A percentile compares a stretch with the other conserved stretches of the same genome.
These are phyloP conservation scores for Stomatorhinus walkeri DNA, from an alignment of 2,797 vertebrate species.

Conservation along the genomic window DNA sequence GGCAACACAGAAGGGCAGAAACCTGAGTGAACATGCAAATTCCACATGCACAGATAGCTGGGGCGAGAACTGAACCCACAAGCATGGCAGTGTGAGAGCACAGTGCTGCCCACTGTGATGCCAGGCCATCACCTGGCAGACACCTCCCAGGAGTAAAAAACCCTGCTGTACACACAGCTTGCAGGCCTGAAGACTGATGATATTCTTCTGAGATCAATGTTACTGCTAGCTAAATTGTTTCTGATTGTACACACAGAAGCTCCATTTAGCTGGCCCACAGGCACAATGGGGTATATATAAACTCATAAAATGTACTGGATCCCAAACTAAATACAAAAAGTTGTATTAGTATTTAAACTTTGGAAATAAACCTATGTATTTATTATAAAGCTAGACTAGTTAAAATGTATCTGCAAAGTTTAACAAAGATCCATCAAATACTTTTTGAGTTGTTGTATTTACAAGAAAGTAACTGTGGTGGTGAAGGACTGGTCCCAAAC, in stretches of 20 bases:
- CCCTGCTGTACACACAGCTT: neutral
- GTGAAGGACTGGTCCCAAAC: neutral
- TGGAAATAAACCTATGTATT: neutral
- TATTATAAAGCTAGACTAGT: neutral
- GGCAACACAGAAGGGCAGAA: neutral
- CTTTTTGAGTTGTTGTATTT: neutral
- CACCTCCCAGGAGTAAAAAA: neutral
- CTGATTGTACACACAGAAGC: neutral
- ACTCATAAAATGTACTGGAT: neutral
- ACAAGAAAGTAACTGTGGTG: neutral
- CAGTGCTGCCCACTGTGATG: neutral
- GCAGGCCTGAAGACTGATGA: neutral
- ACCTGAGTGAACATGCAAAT: neutral
- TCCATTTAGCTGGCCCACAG: neutral
- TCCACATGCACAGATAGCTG: neutral
- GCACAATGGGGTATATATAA: neutral
- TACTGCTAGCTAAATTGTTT: neutral
- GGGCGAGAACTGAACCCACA: neutral
- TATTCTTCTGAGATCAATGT: neutral
- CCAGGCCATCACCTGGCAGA: neutral
- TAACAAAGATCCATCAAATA: neutral
- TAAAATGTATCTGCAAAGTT: neutral
- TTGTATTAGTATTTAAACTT: neutral
- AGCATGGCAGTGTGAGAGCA: neutral
- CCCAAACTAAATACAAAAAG: neutral